phyloP scores from a whole-genome alignment of 1,140 invertebrate genomes.

The Pararge aegeria region DNA sequence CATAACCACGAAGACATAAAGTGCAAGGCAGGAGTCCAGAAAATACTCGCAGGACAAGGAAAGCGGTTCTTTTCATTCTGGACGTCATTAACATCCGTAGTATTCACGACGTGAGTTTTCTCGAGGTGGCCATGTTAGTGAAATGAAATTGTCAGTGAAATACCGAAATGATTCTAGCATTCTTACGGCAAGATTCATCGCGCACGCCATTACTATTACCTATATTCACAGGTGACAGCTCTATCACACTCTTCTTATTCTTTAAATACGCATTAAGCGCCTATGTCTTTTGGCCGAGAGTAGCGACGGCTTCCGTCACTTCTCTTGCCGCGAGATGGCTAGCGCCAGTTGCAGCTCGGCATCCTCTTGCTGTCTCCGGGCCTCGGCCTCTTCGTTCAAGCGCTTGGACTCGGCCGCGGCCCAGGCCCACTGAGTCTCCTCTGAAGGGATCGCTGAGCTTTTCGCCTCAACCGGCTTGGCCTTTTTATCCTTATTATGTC shows the following conservation, averaged over 20 bases:
- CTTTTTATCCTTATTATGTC: conserved; percentile 58
- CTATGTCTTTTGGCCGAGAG: neutral
- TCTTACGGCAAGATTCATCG: conserved; percentile 26
- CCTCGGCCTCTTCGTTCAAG: conserved; percentile 71
- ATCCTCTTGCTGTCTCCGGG: conserved; percentile 72
- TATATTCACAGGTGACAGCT: neutral
- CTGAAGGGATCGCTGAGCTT: conserved; percentile 55
- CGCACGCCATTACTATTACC: neutral
- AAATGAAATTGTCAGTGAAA: neutral
- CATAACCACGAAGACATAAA: neutral
- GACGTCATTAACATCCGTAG: too few relatives aligned
- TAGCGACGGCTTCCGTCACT: conserved; percentile 40
- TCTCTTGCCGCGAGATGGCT: conserved; percentile 74
- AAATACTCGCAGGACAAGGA: too few relatives aligned
- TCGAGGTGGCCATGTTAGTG: too few relatives aligned
- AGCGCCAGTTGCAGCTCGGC: conserved; percentile 80
- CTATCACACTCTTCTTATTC: neutral
- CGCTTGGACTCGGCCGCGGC: conserved; percentile 80
- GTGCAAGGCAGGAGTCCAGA: too few relatives aligned
- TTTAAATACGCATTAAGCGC: neutral
- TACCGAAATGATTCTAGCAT: neutral
- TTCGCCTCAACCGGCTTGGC: conserved; percentile 37
- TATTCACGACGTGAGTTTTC: too few relatives aligned
- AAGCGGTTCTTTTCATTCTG: too few relatives aligned
- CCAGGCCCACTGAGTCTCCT: conserved; percentile 81